phyloP scores from a whole-genome alignment of 2,888 invertebrate genomes.

The Ophraella communa region DNA sequence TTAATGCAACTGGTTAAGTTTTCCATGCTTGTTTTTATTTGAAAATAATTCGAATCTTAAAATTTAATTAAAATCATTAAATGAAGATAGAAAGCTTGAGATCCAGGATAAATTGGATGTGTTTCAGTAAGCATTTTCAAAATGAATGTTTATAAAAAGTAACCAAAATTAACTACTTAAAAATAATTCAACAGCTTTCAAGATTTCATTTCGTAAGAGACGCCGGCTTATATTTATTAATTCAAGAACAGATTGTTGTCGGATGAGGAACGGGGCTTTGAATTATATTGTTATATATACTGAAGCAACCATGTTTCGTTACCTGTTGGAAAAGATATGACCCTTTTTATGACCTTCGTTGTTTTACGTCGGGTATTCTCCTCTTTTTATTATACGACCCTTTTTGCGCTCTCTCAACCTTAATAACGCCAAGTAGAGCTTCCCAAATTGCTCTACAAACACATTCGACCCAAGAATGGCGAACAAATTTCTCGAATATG shows the following conservation, averaged over 20 bases:
- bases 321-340: constrained; percentile 40
- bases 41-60: no score
- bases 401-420: constrained; percentile 33
- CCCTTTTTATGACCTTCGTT: constrained; percentile 37
- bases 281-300: constrained; percentile 34
- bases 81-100: no score
- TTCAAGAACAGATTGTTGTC: constrained; percentile 33
- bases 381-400: constrained; percentile 29
- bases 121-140: no score
- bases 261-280: constrained; percentile 8
- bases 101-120: no score
- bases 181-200: constrained; percentile 14
- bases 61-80: no score
- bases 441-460: constrained; percentile 37
- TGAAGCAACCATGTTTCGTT: constrained; percentile 35
- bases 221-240: constrained; percentile 22
- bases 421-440: constrained; percentile 40
- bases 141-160: background rate
- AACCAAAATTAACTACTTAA: constrained; percentile 6
- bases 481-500: constrained; percentile 36
- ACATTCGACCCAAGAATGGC: constrained; percentile 36
- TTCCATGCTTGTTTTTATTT: no score
- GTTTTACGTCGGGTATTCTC: constrained; percentile 36
- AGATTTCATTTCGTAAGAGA: constrained; percentile 2
- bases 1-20: no score